These are phyloP conservation scores for Corythornis vintsioides DNA, from an alignment of 2,113 vertebrate genomes.

Conservation along the genomic window DNA sequence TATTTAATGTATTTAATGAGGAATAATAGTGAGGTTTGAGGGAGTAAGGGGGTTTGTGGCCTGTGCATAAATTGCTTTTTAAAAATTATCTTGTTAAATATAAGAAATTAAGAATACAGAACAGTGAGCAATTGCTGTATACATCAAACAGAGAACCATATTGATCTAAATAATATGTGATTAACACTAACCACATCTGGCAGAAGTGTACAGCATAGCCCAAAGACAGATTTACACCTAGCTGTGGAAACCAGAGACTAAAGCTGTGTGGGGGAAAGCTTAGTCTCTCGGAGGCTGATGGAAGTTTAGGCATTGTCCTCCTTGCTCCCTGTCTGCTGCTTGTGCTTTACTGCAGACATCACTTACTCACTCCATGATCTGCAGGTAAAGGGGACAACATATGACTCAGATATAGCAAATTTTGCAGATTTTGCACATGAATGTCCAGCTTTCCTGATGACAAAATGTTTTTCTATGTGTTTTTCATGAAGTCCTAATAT, in stretches of 20 bases:
- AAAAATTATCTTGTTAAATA: neutral
- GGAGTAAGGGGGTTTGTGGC: neutral
- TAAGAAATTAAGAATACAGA: neutral
- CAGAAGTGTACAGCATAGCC: neutral
- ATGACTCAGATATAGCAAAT: neutral
- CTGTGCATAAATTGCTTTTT: neutral
- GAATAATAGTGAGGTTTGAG: neutral
- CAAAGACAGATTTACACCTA: neutral
- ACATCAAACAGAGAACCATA: neutral
- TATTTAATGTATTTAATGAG: neutral
- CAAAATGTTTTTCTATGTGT: neutral
- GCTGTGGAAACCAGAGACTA: neutral
- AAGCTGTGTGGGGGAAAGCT: neutral
- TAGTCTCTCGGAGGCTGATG: rapidly evolving
- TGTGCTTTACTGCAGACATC: neutral
- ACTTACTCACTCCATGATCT: neutral
- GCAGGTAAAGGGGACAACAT: neutral
- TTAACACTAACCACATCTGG: neutral
- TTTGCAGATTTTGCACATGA: neutral
- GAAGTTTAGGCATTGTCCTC: neutral
- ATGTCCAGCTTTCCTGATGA: neutral
- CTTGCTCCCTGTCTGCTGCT: neutral
- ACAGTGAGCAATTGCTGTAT: neutral
- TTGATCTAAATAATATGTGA: neutral
- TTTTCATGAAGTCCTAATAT: neutral